Evolutionary conservation across 1,140 invertebrate genomes (phyloP).

Genomic region (Caenorhabditis remanei): DNA sequence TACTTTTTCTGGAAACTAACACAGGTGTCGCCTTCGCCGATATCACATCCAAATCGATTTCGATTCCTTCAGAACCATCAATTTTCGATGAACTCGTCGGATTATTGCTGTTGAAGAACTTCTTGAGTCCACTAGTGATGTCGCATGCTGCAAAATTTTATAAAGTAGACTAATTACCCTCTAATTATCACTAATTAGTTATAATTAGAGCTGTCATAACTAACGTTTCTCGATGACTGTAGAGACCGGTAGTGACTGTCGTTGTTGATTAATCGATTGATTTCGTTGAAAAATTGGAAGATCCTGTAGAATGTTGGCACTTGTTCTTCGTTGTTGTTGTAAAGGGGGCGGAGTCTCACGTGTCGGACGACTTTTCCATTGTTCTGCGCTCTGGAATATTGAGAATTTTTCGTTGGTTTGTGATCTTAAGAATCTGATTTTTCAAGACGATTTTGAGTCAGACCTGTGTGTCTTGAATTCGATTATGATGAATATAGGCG

Average conservation of each 20-base stretch:
- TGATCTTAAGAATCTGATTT: no score
- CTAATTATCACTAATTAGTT: background rate
- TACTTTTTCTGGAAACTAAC: no score
- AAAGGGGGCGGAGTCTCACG: background rate
- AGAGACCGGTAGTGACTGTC: background rate
- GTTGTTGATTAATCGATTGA: no score
- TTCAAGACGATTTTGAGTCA: no score
- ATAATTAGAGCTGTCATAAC: no score
- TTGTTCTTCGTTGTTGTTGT: constrained; percentile 10
- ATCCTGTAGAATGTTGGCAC: constrained; percentile 6
- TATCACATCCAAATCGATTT: constrained; percentile 29
- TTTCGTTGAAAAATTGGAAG: constrained; percentile 15
- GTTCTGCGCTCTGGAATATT: constrained; percentile 4
- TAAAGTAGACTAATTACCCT: background rate
- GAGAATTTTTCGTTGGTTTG: no score
- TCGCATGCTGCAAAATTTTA: constrained; percentile 34
- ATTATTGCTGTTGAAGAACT: background rate
- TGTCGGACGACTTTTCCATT: constrained; percentile 20
- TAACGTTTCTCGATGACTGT: background rate
- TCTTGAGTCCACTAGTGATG: constrained; percentile 5
- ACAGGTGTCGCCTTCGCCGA: background rate
- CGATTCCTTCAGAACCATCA: background rate
- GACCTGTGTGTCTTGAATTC: no score
- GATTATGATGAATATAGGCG: no score
- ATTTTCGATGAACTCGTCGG: background rate